These are phyloP conservation scores for Odocoileus hemionus DNA, from an alignment of 2,113 vertebrate genomes.

Conservation along the genomic window DNA sequence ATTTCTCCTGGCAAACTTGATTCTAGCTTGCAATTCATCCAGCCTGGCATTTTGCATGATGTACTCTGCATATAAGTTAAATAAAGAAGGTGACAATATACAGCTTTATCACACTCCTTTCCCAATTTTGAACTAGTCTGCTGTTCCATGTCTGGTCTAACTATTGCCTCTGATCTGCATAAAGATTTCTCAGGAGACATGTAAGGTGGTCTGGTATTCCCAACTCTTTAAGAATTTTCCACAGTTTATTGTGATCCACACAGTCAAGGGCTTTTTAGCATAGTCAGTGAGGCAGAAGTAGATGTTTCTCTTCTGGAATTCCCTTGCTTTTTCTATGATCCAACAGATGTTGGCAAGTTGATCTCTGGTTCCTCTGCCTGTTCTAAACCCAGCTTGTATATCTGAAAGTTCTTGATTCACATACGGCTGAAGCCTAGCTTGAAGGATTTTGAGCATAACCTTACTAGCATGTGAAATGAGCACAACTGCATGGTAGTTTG, in stretches of 20 bases:
- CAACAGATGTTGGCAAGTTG: too few relatives aligned
- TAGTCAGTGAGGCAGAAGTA: neutral
- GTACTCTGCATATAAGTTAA: neutral
- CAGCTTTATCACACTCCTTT: neutral
- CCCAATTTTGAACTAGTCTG: neutral
- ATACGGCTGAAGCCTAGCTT: too few relatives aligned
- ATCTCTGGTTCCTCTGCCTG: too few relatives aligned
- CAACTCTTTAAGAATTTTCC: neutral
- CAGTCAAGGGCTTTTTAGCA: neutral
- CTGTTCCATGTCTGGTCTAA: neutral
- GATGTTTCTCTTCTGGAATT: neutral
- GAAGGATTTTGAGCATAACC: too few relatives aligned
- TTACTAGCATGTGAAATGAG: too few relatives aligned
- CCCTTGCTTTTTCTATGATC: too few relatives aligned
- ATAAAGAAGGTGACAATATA: neutral
- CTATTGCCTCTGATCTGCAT: neutral
- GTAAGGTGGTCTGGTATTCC: neutral
- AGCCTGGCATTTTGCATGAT: neutral
- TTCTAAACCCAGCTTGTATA: too few relatives aligned
- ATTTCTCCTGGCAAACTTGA: neutral
- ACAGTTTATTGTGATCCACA: neutral
- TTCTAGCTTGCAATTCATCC: neutral
- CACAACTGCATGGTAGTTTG: too few relatives aligned
- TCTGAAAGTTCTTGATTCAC: too few relatives aligned
- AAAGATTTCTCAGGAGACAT: neutral